Percentiles rank a stretch among this genome's conserved stretches.
These are phyloP conservation scores for Serilophus lunatus DNA, from an alignment of 2,113 vertebrate species.

Conservation along the genomic window DNA sequence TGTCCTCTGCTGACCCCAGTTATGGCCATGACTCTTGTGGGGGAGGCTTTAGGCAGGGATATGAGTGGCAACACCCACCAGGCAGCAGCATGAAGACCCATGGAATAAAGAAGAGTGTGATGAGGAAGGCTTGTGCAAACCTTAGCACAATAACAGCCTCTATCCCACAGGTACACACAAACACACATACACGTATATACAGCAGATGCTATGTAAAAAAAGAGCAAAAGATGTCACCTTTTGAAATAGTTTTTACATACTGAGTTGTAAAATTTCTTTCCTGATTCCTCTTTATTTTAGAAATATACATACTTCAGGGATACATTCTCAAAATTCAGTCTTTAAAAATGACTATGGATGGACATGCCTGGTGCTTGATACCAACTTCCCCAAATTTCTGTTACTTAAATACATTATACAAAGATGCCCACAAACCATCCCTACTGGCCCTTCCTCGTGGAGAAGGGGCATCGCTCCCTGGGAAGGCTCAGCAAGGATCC, in stretches of 20 bases:
- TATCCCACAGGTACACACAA: neutral
- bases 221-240: neutral
- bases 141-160: neutral
- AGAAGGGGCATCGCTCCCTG: accelerated
- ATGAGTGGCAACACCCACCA: accelerated
- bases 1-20: neutral
- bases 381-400: neutral
- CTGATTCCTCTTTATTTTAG: neutral
- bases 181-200: neutral
- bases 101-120: neutral
- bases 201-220: neutral
- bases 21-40: accelerated
- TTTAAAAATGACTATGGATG: neutral
- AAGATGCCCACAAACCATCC: neutral
- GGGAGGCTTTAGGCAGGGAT: neutral
- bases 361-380: neutral
- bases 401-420: accelerated
- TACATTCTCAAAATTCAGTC: neutral
- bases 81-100: neutral
- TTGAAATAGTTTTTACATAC: neutral
- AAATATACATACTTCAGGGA: neutral
- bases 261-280: neutral
- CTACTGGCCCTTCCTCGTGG: neutral
- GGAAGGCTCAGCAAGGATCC: neutral
- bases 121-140: neutral